phyloP scores from a whole-genome alignment of 2,113 vertebrate species.

The Dipodomys ordii region DNA sequence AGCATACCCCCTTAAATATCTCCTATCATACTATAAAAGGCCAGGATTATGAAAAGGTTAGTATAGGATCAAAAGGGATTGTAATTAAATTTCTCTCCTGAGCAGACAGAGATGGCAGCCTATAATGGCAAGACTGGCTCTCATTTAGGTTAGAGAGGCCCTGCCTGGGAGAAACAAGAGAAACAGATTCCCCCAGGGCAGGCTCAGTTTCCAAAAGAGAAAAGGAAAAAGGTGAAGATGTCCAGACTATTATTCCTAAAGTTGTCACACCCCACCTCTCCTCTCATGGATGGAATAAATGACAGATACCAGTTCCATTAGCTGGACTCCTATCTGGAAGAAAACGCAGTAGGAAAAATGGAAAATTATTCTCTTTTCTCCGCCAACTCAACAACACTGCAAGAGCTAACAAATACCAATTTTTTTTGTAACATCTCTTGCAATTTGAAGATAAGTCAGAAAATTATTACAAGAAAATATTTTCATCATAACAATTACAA shows the following conservation, averaged over 20 bases:
- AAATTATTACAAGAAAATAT: not conserved
- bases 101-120: not conserved
- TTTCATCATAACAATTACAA: not conserved
- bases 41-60: not conserved
- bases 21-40: not conserved
- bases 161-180: not conserved
- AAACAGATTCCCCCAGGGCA: not conserved
- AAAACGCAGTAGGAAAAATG: not conserved
- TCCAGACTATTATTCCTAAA: slow-evolving; percentile 7
- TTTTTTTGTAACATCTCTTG: not conserved
- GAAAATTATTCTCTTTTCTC: not conserved
- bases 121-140: not conserved
- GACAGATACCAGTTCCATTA: not conserved
- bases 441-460: not conserved
- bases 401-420: not conserved
- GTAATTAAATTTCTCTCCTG: not conserved
- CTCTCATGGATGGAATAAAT: not conserved
- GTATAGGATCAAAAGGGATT: not conserved
- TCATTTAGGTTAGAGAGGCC: not conserved
- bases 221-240: not conserved
- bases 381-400: not conserved
- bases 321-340: not conserved
- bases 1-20: not conserved
- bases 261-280: not conserved
- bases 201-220: not conserved